Evolutionary conservation across 2,888 invertebrate genomes (phyloP).

Genomic region (Trypoxylon attenuatum): DNA sequence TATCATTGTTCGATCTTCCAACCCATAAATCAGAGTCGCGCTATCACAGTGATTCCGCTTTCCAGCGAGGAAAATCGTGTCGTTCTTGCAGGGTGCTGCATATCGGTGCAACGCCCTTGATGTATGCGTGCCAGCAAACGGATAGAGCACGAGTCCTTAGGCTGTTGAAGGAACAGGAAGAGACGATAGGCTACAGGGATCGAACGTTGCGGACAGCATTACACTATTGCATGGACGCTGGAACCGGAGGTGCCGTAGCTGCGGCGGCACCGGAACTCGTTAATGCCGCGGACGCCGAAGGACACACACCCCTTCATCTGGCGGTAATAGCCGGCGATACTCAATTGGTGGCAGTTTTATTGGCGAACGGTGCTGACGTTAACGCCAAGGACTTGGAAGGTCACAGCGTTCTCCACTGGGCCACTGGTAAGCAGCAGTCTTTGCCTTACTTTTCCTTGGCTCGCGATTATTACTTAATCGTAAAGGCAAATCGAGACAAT

Average conservation of each 20-base stretch:
- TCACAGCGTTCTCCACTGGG: conserved; percentile 98
- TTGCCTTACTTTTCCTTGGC: not conserved
- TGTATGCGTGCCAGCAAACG: conserved; percentile 94
- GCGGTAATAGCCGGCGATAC: conserved; percentile 96
- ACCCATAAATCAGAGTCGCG: not conserved
- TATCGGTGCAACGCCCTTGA: conserved; percentile 87
- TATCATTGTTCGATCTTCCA: not conserved
- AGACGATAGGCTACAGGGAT: conserved; percentile 83
- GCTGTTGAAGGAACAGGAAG: conserved; percentile 82
- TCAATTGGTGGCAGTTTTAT: conserved; percentile 88
- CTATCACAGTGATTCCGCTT: not conserved
- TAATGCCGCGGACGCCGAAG: conserved; percentile 92
- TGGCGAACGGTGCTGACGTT: conserved; percentile 92
- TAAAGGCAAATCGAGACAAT: no score
- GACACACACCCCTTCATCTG: conserved; percentile 95
- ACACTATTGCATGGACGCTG: conserved; percentile 91
- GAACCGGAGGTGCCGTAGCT: conserved; percentile 80
- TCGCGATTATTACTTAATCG: no score
- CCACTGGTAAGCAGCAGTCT: conserved; percentile 96
- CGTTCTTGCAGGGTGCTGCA: conserved; percentile 65
- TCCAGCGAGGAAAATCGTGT: not conserved
- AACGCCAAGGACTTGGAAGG: conserved; percentile 94
- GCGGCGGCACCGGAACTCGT: conserved; percentile 91
- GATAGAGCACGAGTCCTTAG: conserved; percentile 85
- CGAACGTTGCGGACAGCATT: conserved; percentile 90